Percentiles rank a stretch among this genome's conserved stretches.
phyloP scores from a whole-genome alignment of 2,113 vertebrate species.

The Pseudois nayaur region DNA sequence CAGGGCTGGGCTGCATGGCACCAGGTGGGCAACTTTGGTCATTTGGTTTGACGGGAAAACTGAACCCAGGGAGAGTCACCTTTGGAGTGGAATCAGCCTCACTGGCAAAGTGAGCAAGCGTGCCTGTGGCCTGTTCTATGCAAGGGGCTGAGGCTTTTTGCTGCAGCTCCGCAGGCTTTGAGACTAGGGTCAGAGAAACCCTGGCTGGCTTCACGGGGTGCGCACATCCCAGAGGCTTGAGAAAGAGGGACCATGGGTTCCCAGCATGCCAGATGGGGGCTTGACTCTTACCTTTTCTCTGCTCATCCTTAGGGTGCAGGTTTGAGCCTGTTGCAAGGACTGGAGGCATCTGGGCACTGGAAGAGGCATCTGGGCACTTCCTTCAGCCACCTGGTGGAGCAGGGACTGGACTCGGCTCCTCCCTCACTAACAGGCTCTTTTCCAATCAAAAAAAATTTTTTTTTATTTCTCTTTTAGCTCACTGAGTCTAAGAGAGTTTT shows the following conservation, averaged over 20 bases:
- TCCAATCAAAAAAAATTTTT: neutral
- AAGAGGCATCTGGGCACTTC: neutral
- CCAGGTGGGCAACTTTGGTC: neutral
- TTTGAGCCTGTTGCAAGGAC: neutral
- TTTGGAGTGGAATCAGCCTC: neutral
- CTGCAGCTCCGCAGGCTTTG: neutral
- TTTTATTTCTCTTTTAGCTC: constrained; percentile 70
- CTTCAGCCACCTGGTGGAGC: neutral
- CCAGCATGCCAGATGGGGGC: neutral
- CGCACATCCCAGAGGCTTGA: neutral
- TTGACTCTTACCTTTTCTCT: neutral
- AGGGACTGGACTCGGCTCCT: neutral
- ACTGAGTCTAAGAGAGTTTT: constrained; percentile 75
- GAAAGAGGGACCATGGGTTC: neutral
- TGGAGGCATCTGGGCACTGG: neutral
- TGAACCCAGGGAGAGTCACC: neutral
- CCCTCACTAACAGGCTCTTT: constrained; percentile 65
- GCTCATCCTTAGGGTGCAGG: neutral
- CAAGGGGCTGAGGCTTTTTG: neutral
- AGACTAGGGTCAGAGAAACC: neutral
- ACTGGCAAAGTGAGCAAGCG: neutral
- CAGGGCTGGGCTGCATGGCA: neutral
- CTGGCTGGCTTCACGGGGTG: neutral
- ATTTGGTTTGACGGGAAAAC: neutral
- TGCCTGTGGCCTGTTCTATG: neutral